These are phyloP conservation scores for Dicrurus megarhynchus DNA, from an alignment of 2,113 vertebrate genomes.

Conservation along the genomic window DNA sequence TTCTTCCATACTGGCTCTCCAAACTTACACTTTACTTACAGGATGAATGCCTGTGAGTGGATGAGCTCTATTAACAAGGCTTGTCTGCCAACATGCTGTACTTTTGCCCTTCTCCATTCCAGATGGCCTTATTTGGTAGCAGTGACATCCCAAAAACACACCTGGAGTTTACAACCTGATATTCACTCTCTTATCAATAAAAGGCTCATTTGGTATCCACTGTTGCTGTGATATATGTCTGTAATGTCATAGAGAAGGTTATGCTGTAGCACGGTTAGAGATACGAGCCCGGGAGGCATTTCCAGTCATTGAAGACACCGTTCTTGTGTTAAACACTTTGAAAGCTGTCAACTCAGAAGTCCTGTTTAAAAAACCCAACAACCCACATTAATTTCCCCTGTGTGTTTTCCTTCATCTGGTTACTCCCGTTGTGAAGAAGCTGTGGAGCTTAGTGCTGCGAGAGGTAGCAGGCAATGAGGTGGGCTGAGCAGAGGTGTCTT, in stretches of 20 bases:
- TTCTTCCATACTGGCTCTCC: neutral
- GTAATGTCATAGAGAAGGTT: neutral
- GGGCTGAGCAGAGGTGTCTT: neutral
- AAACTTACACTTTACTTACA: neutral
- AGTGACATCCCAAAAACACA: neutral
- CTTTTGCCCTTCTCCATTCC: neutral
- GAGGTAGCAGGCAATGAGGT: neutral
- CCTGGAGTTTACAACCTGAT: neutral
- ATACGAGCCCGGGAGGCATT: neutral
- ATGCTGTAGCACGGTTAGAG: accelerated
- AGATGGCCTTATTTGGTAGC: neutral
- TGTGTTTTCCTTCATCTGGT: neutral
- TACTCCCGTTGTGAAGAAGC: neutral
- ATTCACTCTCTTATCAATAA: neutral
- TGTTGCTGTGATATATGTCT: neutral
- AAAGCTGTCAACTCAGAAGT: neutral
- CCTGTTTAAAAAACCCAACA: neutral
- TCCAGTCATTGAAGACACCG: accelerated
- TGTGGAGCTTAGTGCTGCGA: neutral
- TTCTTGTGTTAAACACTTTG: neutral
- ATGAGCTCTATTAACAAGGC: neutral
- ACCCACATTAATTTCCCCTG: neutral
- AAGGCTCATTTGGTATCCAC: neutral
- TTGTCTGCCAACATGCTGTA: neutral
- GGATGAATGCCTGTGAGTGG: neutral